Base-by-base conservation (phyloP, 2,113 vertebrate species). In the Candoia aspera region DNA sequence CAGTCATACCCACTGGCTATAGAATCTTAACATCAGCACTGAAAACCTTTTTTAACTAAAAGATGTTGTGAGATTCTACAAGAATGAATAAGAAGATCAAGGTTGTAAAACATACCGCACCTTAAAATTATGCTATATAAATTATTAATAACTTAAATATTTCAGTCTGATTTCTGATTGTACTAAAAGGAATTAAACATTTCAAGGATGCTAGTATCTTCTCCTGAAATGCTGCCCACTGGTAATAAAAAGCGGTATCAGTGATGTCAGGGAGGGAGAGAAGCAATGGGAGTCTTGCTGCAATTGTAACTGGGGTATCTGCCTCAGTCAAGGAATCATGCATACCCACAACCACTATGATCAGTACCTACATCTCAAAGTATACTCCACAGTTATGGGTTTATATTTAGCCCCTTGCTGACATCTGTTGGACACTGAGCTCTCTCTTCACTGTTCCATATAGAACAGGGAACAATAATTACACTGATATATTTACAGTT, bases 401-500 rank as follows among this genome's bases (percentile, higher is more conserved):
- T 95, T 95, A 96, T 97, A 96, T 96, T 97, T 97, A 96, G 92
- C 93, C 92, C 92, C 95, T 94, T 90, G 23, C 93, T 94, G 92
- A 92, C 62, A 79, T 87, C 90, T 95, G 95, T 96, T 94, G 96
- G 93, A 95, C 95, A 96, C 83, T 95, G 90, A 90, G 92, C 93
- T 95, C 95, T 93, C 94, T 95, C 42, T 42, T 42, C 42, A 42
- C 42, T 42, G 42, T 42, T 42, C 95, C 95, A 95, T 94, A 94
- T 96, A 94, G 94, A 94, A 60, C 85, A 94, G 88, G 93, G 95
- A 95, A 87, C 0, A 1, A 94, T 96, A 96, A 96, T 97, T 96
- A 96, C 93, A 93, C 94, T 95, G 93, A 95, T 95, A 92, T 92
- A 93, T 95, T 95, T 97, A 93, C 94, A 94, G 95, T 94, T 95